Evolutionary conservation across 2,888 invertebrate genomes (phyloP), one percentile per base, ranked within the genome.

Genomic region (Apomyelois bistriatella): DNA sequence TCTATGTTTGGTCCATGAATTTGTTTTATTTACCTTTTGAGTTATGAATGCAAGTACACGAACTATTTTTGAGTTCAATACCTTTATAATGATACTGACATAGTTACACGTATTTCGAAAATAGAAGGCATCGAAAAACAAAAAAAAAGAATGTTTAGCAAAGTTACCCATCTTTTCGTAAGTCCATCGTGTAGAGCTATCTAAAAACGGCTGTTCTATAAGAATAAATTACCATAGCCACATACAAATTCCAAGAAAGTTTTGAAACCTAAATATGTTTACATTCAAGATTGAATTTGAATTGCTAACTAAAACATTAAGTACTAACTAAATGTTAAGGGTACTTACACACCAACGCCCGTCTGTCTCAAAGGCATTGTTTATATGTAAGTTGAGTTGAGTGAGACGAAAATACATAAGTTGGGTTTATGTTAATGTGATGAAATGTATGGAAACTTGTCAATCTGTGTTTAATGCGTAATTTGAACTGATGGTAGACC

Each of bases 31-130:
- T 5, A 2, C 3, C 22, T 5, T 22, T 22, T 22, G 5, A 3
- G 5, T 22, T 22, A 3, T 22, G n/a, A 22, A 22, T 22, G 22
- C 22, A 22, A 22, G 3, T 22, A 2, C 2, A 22, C 2, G 22
- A 40, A 40, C 15, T 1, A 9, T 9, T 40, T 37, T n/a, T n/a
- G n/a, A n/a, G n/a, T n/a, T n/a, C n/a, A n/a, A n/a, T 37, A 9
- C 4, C n/a, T 12, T 37, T 16, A 5, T 16, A 15, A 16, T 15
- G 9, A 40, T 5, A 40, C 16, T 38, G 2, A 8, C 28, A 7
- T n/a, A n/a, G n/a, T n/a, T n/a, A n/a, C n/a, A n/a, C n/a, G n/a
- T 57, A 70, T 77, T 85, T 85, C 71, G 59, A 86, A 87, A 81
- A 75, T 82, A 62, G 85, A 87, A 86, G 64, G 60, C 56, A 59